A percentile compares a stretch with the other conserved stretches of the same genome.
These are phyloP conservation scores for Labeo rohita DNA, from an alignment of 2,113 vertebrate genomes.

Conservation along the genomic window DNA sequence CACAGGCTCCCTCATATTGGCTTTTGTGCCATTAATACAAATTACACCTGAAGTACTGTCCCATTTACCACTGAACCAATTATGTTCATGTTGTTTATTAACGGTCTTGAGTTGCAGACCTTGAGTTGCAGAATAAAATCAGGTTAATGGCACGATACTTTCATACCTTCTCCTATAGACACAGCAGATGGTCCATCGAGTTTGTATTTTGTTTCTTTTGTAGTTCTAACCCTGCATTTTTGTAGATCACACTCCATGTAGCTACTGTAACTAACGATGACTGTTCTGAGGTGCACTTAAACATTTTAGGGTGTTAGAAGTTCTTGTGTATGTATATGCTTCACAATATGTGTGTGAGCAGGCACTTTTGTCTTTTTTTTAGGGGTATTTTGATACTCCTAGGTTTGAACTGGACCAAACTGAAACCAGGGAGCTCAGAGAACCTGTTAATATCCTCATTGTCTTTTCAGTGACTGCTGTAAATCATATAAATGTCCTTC, in stretches of 20 bases:
- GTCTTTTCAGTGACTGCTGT: conserved; percentile 23
- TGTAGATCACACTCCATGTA: conserved; percentile 51
- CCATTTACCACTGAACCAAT: conserved; percentile 23
- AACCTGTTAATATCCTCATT: background rate
- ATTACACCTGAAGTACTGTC: conserved; percentile 63
- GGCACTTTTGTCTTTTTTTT: conserved; percentile 62
- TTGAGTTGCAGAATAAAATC: conserved; percentile 7
- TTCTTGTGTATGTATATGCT: conserved; percentile 24
- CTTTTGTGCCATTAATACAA: conserved; percentile 56
- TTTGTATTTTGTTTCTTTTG: conserved; percentile 25
- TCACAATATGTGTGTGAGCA: conserved; percentile 30
- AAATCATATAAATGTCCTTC: conserved; percentile 13
- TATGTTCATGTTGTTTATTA: conserved; percentile 39
- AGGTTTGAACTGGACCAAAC: conserved; percentile 46
- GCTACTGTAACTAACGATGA: background rate
- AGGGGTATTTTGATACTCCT: conserved; percentile 46
- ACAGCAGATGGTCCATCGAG: background rate
- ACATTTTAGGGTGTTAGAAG: conserved; percentile 56
- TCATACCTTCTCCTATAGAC: background rate
- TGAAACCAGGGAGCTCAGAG: conserved; percentile 37
- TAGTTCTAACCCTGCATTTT: conserved; percentile 42
- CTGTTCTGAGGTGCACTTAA: conserved; percentile 68
- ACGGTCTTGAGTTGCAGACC: background rate
- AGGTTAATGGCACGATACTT: background rate
- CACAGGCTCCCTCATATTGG: conserved; percentile 32